phyloP scores from a whole-genome alignment of 2,797 vertebrate genomes.

The Prionace glauca region DNA sequence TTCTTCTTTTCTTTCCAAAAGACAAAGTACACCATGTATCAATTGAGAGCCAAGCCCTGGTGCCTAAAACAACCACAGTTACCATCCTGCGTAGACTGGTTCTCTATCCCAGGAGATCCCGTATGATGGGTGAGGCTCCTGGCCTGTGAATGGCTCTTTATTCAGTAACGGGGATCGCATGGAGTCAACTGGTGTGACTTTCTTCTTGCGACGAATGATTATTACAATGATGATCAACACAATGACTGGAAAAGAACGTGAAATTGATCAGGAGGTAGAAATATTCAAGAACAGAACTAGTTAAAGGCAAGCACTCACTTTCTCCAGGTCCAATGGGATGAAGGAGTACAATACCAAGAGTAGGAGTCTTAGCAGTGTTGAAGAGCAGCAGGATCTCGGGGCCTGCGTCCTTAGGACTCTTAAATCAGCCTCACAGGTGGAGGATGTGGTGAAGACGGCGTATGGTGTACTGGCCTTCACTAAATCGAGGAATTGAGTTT shows the following conservation, averaged over 20 bases:
- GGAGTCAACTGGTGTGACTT: slow-evolving; percentile 54
- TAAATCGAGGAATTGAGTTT: too few species aligned
- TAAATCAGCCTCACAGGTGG: too few species aligned
- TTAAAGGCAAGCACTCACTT: neutral
- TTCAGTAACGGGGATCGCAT: slow-evolving; percentile 60
- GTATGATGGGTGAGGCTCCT: slow-evolving; percentile 49
- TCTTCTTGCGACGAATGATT: slow-evolving; percentile 57
- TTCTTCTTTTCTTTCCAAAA: neutral
- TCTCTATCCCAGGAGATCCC: slow-evolving; percentile 67
- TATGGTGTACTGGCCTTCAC: too few species aligned
- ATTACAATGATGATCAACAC: slow-evolving; percentile 61
- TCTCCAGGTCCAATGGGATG: neutral
- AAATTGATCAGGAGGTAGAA: neutral
- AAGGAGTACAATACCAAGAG: too few species aligned
- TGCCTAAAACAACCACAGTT: slow-evolving; percentile 42
- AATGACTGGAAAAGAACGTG: slow-evolving; percentile 52
- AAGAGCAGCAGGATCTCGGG: too few species aligned
- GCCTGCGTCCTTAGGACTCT: too few species aligned
- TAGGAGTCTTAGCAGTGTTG: too few species aligned
- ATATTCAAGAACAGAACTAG: neutral
- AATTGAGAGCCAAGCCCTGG: too few species aligned
- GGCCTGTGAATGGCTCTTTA: slow-evolving; percentile 52
- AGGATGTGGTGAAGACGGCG: too few species aligned
- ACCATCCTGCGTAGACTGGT: slow-evolving; percentile 83
- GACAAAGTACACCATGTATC: neutral